Base-by-base conservation (phyloP, 2,797 vertebrate genomes). In the Monodelphis domestica region DNA sequence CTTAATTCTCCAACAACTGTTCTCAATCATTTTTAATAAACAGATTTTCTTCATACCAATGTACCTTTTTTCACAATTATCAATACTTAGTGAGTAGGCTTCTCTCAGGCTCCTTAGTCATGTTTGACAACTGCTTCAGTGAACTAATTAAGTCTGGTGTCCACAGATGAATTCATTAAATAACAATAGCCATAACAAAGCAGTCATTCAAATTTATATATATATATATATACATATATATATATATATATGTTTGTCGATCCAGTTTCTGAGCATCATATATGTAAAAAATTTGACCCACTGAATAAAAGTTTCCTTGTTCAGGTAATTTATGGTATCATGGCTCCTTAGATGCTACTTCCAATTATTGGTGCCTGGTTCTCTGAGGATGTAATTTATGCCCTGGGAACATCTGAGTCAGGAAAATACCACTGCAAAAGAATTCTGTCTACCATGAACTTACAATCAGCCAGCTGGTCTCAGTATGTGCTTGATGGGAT, bases 71-170 rank as follows among this genome's bases (percentile, higher is more conserved):
- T 15, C 21, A 88, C 24, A 53, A 89, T 1, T n/a, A 29, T 57
- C 51, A 92, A 21, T 91, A 92, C 87, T 87, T 89, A 92, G 15
- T n/a, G 63, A n/a, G 53, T 51, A 88, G 93, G 63, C 12, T 88
- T 91, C 55, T 91, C 59, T 93, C n/a, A 50, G 11, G 12, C 38
- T 88, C 53, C 17, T 54, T 54, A 45, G 51, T 91, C 24, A 92
- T 90, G 57, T 84, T 29, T 53, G 53, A 95, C 94, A 53, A 29
- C 70, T 70, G 38, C 87, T 93, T 94, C 51, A 15, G 56, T 30
- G 70, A 15, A 38, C 26, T 53, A 14, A 15, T 45, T 87, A n/a
- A 89, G 7, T 91, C 59, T 93, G 70, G 15, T 33, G 54, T 87
- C 56, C 12, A 87, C 24, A 11, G 2, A 53, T 93, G 87, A 53